Evolutionary conservation across 2,113 vertebrate species (phyloP).

Genomic region (Ovibos moschatus): DNA sequence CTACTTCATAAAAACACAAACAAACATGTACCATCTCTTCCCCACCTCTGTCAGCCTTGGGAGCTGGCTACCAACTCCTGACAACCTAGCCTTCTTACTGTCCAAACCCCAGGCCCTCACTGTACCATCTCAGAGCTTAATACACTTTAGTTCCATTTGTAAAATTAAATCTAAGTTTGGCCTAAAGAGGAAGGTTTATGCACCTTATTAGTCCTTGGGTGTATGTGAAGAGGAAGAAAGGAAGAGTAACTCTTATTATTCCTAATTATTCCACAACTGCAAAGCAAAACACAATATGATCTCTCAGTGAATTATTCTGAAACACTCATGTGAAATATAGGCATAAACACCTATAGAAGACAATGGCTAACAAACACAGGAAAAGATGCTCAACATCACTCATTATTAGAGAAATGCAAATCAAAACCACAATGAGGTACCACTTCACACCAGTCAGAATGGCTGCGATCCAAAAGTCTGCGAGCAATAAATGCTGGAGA

Average conservation of each 20-base stretch:
- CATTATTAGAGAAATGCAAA: too few relatives aligned
- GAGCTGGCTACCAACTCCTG: neutral
- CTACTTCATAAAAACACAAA: neutral
- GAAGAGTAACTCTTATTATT: neutral
- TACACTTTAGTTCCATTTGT: neutral
- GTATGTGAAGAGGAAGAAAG: neutral
- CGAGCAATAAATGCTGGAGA: too few relatives aligned
- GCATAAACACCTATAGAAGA: neutral
- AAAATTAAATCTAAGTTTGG: neutral
- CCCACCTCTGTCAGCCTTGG: neutral
- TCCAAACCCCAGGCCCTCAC: neutral
- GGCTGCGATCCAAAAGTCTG: too few relatives aligned
- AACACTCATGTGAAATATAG: neutral
- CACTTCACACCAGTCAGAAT: too few relatives aligned
- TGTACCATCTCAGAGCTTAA: rapidly evolving
- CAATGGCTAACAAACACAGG: neutral
- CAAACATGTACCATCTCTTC: neutral
- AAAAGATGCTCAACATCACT: too few relatives aligned
- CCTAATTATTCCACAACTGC: neutral
- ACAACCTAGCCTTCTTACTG: neutral
- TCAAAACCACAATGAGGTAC: too few relatives aligned
- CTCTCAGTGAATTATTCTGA: neutral
- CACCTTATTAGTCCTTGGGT: neutral
- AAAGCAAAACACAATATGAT: neutral
- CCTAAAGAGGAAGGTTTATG: neutral